Conservation (phyloP, 2,797 vertebrate genomes). For the Halcyon badia region DNA sequence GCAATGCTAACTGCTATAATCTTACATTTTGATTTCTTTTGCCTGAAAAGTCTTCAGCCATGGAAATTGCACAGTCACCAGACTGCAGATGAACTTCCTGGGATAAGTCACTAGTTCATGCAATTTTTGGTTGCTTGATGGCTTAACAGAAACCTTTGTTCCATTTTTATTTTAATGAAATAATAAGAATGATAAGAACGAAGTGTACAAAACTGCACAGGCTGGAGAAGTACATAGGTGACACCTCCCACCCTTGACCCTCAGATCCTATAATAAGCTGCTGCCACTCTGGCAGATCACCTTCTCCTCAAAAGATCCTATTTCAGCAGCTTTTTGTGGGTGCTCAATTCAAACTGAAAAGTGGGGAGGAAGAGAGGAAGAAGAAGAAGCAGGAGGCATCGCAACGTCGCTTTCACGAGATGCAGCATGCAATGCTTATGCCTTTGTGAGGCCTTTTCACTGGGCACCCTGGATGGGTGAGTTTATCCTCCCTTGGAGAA, state of each 20-base stretch:
- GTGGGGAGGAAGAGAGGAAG: background rate
- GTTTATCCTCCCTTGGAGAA: slow-evolving; percentile 44
- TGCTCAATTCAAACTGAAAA: background rate
- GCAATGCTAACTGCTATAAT: slow-evolving; percentile 32
- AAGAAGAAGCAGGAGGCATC: background rate
- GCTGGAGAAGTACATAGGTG: background rate
- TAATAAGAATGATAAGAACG: background rate
- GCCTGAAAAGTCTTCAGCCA: slow-evolving; percentile 47
- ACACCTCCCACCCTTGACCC: background rate
- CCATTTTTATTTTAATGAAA: slow-evolving; percentile 27
- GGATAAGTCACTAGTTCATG: slow-evolving; percentile 52
- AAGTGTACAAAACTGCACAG: background rate
- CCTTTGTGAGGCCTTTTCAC: slow-evolving; percentile 72
- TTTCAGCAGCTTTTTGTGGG: slow-evolving; percentile 14
- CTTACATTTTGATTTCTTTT: slow-evolving; percentile 21
- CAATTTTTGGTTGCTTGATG: slow-evolving; percentile 28
- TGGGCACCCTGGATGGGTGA: slow-evolving; percentile 71
- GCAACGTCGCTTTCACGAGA: slow-evolving; percentile 75
- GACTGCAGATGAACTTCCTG: slow-evolving; percentile 45
- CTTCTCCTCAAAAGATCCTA: background rate
- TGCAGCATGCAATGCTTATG: slow-evolving; percentile 85
- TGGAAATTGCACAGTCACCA: slow-evolving; percentile 61
- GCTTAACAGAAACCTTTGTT: slow-evolving; percentile 26
- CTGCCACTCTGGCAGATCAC: slow-evolving; percentile 4
- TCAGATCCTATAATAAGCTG: background rate